phyloP scores from a whole-genome alignment of 2,113 vertebrate genomes.

The Corythornis cristatus region DNA sequence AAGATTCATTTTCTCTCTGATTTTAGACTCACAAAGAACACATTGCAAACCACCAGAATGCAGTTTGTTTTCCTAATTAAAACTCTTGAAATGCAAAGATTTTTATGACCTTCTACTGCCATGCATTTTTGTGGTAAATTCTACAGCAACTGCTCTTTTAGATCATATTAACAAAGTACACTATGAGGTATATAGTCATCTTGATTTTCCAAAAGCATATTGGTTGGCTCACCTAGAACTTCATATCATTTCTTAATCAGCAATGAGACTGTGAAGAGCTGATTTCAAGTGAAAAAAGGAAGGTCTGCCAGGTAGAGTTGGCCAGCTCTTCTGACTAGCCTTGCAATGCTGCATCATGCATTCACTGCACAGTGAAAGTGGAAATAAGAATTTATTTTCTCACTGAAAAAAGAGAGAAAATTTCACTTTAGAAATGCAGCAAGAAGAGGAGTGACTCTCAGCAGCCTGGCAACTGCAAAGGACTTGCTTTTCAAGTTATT shows the following conservation, averaged over 20 bases:
- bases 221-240: too few species aligned
- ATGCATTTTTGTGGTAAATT: background rate
- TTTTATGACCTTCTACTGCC: background rate
- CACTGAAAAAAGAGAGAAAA: background rate
- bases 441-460: background rate
- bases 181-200: background rate
- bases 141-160: background rate
- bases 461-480: background rate
- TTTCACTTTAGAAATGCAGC: background rate
- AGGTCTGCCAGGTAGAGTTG: background rate
- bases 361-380: background rate
- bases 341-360: background rate
- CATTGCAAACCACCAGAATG: background rate
- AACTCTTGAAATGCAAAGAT: background rate
- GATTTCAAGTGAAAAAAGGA: background rate
- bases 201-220: background rate
- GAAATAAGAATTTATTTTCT: background rate
- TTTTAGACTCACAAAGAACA: background rate
- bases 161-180: background rate
- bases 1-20: background rate
- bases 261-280: background rate
- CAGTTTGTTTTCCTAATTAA: background rate
- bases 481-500: slow-evolving; percentile 3
- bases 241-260: background rate
- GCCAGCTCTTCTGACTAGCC: background rate